Evolutionary conservation across 1,140 invertebrate genomes (phyloP).

Genomic region (Drosophila takahashii): DNA sequence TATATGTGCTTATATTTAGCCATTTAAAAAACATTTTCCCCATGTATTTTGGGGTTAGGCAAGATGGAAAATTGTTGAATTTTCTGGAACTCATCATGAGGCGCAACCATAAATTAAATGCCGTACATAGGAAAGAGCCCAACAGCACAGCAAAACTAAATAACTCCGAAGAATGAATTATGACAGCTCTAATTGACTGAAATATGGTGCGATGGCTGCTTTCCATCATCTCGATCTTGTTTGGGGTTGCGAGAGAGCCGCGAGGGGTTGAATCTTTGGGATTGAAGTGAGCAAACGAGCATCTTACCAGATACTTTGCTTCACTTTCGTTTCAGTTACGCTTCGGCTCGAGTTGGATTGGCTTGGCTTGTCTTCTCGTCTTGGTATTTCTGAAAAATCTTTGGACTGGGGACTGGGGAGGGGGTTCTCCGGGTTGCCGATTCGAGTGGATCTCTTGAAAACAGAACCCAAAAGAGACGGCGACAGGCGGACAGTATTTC

Average conservation of each 20-base stretch:
- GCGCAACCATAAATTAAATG: conserved; percentile 73
- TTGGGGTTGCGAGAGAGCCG: conserved; percentile 21
- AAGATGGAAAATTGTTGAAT: conserved; percentile 72
- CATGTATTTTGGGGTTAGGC: conserved; percentile 42
- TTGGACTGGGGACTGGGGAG: neutral
- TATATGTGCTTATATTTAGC: conserved; percentile 10
- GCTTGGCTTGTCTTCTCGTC: conserved; percentile 24
- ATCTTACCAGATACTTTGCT: conserved; percentile 74
- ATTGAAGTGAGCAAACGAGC: conserved; percentile 65
- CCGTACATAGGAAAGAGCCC: conserved; percentile 29
- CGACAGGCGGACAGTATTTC: conserved; percentile 68
- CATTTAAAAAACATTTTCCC: conserved; percentile 48
- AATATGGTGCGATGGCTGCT: conserved; percentile 84
- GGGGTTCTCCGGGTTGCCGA: conserved; percentile 28
- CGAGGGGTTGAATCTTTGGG: conserved; percentile 9
- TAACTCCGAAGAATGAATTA: conserved; percentile 84
- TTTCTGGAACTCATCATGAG: conserved; percentile 84
- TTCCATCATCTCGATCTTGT: conserved; percentile 68
- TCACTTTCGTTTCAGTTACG: conserved; percentile 71
- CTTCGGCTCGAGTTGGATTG: conserved; percentile 43
- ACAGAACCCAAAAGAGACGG: conserved; percentile 71
- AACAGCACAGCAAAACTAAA: conserved; percentile 60
- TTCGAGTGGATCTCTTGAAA: conserved; percentile 66
- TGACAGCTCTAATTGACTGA: conserved; percentile 85
- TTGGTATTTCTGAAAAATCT: conserved; percentile 42